Evolutionary conservation across 2,113 vertebrate species (phyloP).

Genomic region (Blennius ocellaris): DNA sequence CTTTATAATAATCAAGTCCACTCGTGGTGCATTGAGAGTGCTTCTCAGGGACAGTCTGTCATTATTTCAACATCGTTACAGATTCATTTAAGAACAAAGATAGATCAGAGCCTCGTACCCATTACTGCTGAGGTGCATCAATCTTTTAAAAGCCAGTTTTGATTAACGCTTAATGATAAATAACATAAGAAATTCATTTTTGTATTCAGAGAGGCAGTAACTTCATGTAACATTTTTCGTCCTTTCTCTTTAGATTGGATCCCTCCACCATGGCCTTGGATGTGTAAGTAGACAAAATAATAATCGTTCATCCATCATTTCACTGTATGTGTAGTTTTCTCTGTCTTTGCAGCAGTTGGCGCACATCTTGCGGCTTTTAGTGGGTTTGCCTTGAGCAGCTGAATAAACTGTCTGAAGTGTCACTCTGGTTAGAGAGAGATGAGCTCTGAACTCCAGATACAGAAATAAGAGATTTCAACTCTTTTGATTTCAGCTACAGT

Average conservation of each 20-base stretch:
- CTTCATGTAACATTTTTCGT: slow-evolving; percentile 28
- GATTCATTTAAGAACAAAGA: slow-evolving; percentile 15
- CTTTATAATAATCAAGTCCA: slow-evolving; percentile 13
- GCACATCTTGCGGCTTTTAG: slow-evolving; percentile 18
- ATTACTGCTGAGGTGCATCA: slow-evolving; percentile 8
- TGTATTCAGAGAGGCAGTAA: not conserved
- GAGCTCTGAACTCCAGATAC: slow-evolving; percentile 8
- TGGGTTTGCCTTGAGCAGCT: slow-evolving; percentile 15
- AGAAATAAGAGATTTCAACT: slow-evolving; percentile 34
- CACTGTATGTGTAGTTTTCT: not conserved
- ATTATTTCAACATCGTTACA: slow-evolving; percentile 28
- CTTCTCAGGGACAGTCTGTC: slow-evolving; percentile 14
- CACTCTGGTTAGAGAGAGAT: slow-evolving; percentile 25
- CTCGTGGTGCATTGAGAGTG: not conserved
- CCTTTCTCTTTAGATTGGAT: slow-evolving; percentile 89
- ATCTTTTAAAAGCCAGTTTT: slow-evolving; percentile 8
- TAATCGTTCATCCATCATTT: slow-evolving; percentile 15
- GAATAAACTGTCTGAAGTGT: slow-evolving; percentile 1
- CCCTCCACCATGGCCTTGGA: slow-evolving; percentile 95
- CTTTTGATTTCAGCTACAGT: slow-evolving; percentile 24
- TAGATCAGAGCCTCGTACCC: not conserved
- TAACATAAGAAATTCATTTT: not conserved
- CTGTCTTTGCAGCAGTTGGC: slow-evolving; percentile 6
- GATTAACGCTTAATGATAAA: not conserved
- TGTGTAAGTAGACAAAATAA: slow-evolving; percentile 90